phyloP scores from a whole-genome alignment of 2,797 vertebrate genomes.

The Potorous gilbertii region DNA sequence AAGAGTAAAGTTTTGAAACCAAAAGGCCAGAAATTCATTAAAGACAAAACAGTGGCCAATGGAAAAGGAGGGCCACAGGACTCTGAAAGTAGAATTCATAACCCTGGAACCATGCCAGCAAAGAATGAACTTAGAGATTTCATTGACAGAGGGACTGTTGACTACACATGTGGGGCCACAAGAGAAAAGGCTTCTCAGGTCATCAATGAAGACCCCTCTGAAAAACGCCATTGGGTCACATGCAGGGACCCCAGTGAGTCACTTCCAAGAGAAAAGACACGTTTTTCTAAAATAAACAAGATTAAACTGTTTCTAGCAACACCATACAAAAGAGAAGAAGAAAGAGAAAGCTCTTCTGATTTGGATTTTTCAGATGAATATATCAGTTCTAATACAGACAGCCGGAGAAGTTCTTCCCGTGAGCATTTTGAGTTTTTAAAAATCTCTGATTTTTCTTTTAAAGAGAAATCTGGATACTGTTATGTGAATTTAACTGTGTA shows the following conservation, averaged over 20 bases:
- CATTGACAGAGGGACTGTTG: neutral
- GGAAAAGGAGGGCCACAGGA: constrained; percentile 33
- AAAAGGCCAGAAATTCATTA: constrained; percentile 15
- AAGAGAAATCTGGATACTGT: neutral
- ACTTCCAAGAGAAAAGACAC: constrained; percentile 49
- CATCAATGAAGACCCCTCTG: constrained; percentile 34
- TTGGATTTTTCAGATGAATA: constrained; percentile 77
- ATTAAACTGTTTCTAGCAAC: constrained; percentile 36
- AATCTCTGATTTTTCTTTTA: constrained; percentile 18
- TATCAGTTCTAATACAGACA: constrained; percentile 61
- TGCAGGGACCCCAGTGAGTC: constrained; percentile 63
- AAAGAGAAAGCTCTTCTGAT: constrained; percentile 56
- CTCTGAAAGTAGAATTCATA: constrained; percentile 32
- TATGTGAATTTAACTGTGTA: neutral
- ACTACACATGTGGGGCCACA: neutral
- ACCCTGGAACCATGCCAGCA: constrained; percentile 44
- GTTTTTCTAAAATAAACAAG: constrained; percentile 46
- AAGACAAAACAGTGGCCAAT: constrained; percentile 40
- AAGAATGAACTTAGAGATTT: neutral
- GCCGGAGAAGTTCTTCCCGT: constrained; percentile 71
- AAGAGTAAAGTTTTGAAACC: constrained; percentile 53
- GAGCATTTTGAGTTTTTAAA: constrained; percentile 80
- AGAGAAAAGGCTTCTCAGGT: constrained; percentile 26
- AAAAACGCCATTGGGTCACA: constrained; percentile 37
- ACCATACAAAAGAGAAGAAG: constrained; percentile 20